Conservation (phyloP, 2,888 invertebrate species). For the Entomobrya multifasciata region DNA sequence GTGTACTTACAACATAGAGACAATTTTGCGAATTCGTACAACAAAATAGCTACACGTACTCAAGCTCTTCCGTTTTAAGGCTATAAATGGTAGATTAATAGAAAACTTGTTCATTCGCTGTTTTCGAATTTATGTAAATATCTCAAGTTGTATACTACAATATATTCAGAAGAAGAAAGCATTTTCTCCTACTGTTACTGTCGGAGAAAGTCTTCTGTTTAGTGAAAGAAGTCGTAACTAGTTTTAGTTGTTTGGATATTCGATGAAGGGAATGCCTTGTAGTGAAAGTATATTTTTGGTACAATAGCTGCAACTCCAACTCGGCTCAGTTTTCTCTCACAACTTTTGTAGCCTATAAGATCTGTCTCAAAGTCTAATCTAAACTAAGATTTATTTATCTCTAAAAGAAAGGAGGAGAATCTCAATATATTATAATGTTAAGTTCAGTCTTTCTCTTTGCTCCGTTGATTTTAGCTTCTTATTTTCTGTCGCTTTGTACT, state of each 20-base stretch:
- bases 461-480: conserved; percentile 45
- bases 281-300: conserved; percentile 15
- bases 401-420: conserved; percentile 71
- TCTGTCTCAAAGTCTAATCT: conserved; percentile 72
- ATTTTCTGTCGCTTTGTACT: neutral
- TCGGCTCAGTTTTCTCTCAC: neutral
- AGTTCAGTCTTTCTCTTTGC: conserved; percentile 54
- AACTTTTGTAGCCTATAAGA: conserved; percentile 62
- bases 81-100: conserved; percentile 56
- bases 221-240: neutral
- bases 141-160: neutral
- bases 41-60: neutral
- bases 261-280: conserved; percentile 18
- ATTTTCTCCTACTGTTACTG: neutral
- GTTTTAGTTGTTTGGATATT: neutral
- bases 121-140: neutral
- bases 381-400: conserved; percentile 76
- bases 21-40: too few species aligned
- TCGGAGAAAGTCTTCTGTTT: neutral
- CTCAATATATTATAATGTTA: conserved; percentile 72
- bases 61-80: too few species aligned
- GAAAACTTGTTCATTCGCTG: conserved; percentile 48
- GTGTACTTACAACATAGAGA: neutral
- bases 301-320: too few species aligned
- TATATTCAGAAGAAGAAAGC: neutral